Evolutionary conservation across 2,888 invertebrate genomes (phyloP), one percentile per base, ranked within the genome.

Genomic region (Nudaria mundana): DNA sequence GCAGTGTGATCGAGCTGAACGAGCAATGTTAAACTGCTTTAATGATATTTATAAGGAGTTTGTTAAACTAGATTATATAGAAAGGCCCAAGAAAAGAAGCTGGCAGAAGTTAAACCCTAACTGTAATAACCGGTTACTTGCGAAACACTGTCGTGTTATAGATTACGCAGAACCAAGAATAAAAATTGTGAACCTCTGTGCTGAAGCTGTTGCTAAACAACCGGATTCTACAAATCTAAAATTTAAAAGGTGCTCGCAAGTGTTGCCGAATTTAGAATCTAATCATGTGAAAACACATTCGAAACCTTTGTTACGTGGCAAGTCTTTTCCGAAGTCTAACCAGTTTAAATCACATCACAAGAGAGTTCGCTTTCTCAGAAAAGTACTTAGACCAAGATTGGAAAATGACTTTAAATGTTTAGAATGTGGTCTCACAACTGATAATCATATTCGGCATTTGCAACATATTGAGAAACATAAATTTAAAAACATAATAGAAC

Each of bases 381-480:
- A 56, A 14, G 32, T 16, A 0, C 6, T 29, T 3, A 13, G 12
- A 0, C n/a, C 37, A 5, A 15, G 30, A 0, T 37, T 40, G 3
- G 44, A 52, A 3, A 50, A 51, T 0, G 45, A 40, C 2, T 85
- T 79, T 45, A 61, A 60, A 47, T 88, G 87, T 24, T 67, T 56
- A 1, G 57, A 66, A 30, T 88, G 87, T 50, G 71, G 70, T 0
- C 35, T 53, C 3, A 28, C 36, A 0, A 72, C 49, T 5, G 58
- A 66, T 1, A 62, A 59, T 29, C 69, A 74, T 6, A 56, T 62
- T 2, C 33, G 62, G 12, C 79, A 81, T 52, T 58, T 84, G 13
- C 77, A 76, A 23, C 87, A 88, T 53, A 52, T 81, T 11, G 87
- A 87, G 29, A 88, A 84, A 44, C 87, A 88, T 51, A 81, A 79